These are phyloP conservation scores for Xerus rutilus DNA, from an alignment of 2,797 vertebrate species.

Conservation along the genomic window DNA sequence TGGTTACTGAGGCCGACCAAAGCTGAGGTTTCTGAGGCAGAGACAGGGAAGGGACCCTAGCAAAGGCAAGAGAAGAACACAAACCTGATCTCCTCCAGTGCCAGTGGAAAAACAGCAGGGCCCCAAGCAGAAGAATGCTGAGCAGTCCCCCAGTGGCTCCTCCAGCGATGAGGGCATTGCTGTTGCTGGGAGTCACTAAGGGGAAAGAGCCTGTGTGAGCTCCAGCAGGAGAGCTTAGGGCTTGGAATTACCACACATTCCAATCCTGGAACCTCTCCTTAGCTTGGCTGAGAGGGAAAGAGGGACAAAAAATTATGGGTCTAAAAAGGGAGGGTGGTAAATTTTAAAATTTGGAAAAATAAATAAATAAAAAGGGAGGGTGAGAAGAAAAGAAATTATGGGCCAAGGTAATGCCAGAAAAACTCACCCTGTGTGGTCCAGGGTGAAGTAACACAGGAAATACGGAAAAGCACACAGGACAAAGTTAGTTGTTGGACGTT, in stretches of 20 bases:
- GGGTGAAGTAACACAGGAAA: neutral
- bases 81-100: slow-evolving; percentile 1
- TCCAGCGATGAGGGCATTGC: rapidly evolving
- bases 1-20: neutral
- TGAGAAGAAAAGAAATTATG: too few relatives aligned
- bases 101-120: neutral
- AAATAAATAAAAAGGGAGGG: too few relatives aligned
- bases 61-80: neutral
- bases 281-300: too few relatives aligned
- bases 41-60: neutral
- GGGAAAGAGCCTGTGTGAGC: neutral
- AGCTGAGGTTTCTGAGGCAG: neutral
- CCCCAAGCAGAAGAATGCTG: neutral
- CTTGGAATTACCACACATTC: too few relatives aligned
- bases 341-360: too few relatives aligned
- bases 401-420: too few relatives aligned
- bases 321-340: too few relatives aligned
- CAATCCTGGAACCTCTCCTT: too few relatives aligned
- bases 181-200: neutral
- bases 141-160: neutral
- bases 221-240: neutral
- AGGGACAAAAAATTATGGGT: neutral
- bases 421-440: too few relatives aligned
- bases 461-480: neutral
- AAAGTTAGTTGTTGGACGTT: neutral